Evolutionary conservation across 2,797 vertebrate species (phyloP), one percentile per base, ranked within the genome.

Genomic region (Enteromius fasciolatus): DNA sequence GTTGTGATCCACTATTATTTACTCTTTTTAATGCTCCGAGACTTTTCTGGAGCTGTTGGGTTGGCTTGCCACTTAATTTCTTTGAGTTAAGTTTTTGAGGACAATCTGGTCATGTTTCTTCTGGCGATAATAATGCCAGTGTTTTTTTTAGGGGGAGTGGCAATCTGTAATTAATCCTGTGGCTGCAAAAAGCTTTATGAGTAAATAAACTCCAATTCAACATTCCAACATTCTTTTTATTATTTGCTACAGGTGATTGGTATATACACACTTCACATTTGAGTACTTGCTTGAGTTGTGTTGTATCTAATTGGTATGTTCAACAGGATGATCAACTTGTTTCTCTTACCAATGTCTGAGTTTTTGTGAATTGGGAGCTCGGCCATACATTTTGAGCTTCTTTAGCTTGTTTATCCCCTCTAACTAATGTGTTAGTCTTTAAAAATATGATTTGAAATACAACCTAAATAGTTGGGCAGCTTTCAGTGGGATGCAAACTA

Each of bases 211-310:
- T 52, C 75, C 73, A 80, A 70, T 31, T 64, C 79, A 87, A 90
- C 91, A 92, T 92, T 93, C 92, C 92, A 90, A 54, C 68, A 46
- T 82, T 33, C 28, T 77, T 83, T 46, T 28, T 70, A 64, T 39
- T 41, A 20, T 67, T 33, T 76, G 17, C 46, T 67, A 57, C 61
- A 46, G 54, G 12, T 28, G 33, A 69, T 25, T 70, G 57, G 36
- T 70, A 36, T 57, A n/a, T 17, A 57, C 28, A 18, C 31, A 50
- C 33, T 75, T 46, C 33, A 28, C 8, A 39, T 36, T 23, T 66
- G 4, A 39, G 33, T 46, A 10, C 17, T 70, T 72, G 54, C 39
- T 72, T 59, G n/a, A n/a, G 77, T 39, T 54, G 9, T 41, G 61
- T 50, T 78, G 61, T 78, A 77, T 78, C 76, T 33, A 36, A 48